These are phyloP conservation scores for Merops nubicus DNA, from an alignment of 2,113 vertebrate species.

Conservation along the genomic window DNA sequence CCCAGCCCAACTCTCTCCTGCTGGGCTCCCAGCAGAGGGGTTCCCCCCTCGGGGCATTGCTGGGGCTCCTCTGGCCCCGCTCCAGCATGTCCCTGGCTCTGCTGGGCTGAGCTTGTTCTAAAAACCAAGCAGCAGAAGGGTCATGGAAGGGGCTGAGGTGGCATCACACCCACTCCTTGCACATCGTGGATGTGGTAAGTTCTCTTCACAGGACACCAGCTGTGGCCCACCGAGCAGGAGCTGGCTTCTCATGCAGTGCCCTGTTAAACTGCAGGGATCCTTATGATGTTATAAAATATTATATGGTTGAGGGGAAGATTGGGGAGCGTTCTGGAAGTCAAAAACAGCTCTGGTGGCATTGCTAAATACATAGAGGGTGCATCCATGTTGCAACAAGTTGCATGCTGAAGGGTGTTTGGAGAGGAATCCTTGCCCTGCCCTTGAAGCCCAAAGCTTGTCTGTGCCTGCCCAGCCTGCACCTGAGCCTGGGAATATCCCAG, in stretches of 20 bases:
- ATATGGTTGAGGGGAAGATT: fast-evolving
- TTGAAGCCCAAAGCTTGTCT: not conserved
- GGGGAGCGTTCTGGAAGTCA: not conserved
- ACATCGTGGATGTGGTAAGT: fast-evolving
- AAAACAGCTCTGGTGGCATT: not conserved
- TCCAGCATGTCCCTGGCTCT: no score
- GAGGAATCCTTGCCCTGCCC: not conserved
- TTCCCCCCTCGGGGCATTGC: no score
- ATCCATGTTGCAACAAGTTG: not conserved
- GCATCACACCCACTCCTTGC: not conserved
- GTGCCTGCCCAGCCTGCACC: not conserved
- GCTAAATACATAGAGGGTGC: fast-evolving
- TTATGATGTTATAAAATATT: not conserved
- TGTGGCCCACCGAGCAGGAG: not conserved
- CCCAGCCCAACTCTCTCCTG: no score
- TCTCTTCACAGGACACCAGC: not conserved
- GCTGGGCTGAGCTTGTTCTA: not conserved
- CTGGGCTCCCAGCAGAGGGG: no score
- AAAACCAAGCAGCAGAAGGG: not conserved
- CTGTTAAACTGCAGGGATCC: not conserved
- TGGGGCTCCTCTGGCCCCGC: no score
- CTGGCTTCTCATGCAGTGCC: not conserved
- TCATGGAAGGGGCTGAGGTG: not conserved
- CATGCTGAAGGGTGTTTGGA: not conserved
- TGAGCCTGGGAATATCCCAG: not conserved